phyloP scores from a whole-genome alignment of 2,113 vertebrate genomes.

The Poeciliopsis occidentalis region DNA sequence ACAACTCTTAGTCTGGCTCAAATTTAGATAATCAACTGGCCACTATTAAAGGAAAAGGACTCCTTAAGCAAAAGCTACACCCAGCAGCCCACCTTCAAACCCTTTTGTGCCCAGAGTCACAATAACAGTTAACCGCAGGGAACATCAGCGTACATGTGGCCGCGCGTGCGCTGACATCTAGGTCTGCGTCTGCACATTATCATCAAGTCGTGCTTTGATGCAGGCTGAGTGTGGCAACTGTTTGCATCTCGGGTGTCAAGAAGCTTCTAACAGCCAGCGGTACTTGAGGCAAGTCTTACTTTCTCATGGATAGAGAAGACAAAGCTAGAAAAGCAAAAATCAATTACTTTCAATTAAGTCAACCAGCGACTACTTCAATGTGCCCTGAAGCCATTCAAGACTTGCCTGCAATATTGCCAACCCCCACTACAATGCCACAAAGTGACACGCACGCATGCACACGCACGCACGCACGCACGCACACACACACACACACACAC shows the following conservation, averaged over 20 bases:
- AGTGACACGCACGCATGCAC: conserved; percentile 28
- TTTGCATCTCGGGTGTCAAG: conserved; percentile 62
- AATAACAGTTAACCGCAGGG: conserved; percentile 51
- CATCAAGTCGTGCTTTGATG: conserved; percentile 46
- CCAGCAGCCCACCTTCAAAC: conserved; percentile 62
- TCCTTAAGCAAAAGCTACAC: conserved; percentile 56
- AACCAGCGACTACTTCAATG: conserved; percentile 87
- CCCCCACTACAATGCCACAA: conserved; percentile 39
- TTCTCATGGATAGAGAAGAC: conserved; percentile 87
- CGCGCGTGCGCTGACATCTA: conserved; percentile 6
- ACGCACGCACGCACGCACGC: neutral
- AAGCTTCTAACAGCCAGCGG: conserved; percentile 43
- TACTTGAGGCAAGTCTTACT: conserved; percentile 83
- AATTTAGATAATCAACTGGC: conserved; percentile 63
- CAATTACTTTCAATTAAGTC: conserved; percentile 98
- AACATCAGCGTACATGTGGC: conserved; percentile 10
- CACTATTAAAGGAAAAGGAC: conserved; percentile 51
- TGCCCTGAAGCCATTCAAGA: conserved; percentile 79
- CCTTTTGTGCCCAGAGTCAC: conserved; percentile 58
- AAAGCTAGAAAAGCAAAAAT: conserved; percentile 75
- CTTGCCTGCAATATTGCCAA: conserved; percentile 46
- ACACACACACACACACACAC: neutral
- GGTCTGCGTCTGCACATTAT: conserved; percentile 41
- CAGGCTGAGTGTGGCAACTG: conserved; percentile 22
- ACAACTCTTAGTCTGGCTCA: conserved; percentile 41